These are phyloP conservation scores for Caenorhabditis macrosperma DNA, from an alignment of 2,888 invertebrate genomes.

Conservation along the genomic window DNA sequence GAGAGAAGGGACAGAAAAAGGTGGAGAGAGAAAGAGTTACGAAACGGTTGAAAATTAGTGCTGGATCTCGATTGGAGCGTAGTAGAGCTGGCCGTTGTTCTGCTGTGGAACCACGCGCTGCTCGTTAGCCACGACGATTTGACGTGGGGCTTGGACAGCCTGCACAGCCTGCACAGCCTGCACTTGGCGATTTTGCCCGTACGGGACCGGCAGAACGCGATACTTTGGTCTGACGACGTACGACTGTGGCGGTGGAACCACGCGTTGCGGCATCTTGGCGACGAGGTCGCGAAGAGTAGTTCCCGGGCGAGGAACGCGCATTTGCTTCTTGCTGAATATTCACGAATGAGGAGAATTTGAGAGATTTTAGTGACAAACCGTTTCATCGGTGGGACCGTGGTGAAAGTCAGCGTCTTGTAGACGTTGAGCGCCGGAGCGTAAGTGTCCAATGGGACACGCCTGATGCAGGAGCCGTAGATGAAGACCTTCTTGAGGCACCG, in stretches of 20 bases:
- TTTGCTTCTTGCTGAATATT: background rate
- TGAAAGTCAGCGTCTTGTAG: conserved; percentile 21
- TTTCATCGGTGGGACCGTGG: background rate
- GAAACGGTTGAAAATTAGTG: conserved; percentile 1
- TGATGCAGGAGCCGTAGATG: conserved; percentile 35
- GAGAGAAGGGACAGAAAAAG: background rate
- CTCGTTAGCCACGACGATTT: too few relatives aligned
- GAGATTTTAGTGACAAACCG: background rate
- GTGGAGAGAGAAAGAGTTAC: background rate
- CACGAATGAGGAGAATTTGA: background rate
- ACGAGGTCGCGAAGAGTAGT: background rate
- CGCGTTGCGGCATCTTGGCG: background rate
- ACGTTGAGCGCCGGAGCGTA: conserved; percentile 9
- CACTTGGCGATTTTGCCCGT: background rate
- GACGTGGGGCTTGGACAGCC: too few relatives aligned
- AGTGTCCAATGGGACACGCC: conserved; percentile 8
- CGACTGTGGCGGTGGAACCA: background rate
- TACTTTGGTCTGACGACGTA: background rate
- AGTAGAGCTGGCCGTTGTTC: too few relatives aligned
- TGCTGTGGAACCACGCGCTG: too few relatives aligned
- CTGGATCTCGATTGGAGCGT: background rate
- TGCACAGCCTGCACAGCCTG: too few relatives aligned
- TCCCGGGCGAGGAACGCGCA: background rate
- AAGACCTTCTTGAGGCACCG: conserved; percentile 15
- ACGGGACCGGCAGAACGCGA: background rate